A percentile compares a stretch with the other conserved stretches of the same genome.
Conservation (phyloP, 2,113 vertebrate genomes). For the Poecile atricapillus region DNA sequence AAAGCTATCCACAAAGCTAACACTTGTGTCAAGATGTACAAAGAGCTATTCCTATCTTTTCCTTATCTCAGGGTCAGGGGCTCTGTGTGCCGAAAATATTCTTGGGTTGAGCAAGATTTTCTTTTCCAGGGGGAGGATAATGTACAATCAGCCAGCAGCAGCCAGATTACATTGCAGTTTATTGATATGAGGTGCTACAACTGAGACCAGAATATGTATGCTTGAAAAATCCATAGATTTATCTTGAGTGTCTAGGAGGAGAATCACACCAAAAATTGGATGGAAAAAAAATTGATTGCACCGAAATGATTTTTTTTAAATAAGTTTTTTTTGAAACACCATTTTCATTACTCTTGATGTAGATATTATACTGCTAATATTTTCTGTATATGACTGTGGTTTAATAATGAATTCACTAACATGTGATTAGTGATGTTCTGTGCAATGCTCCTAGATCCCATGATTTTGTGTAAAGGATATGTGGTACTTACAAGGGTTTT, state of each 20-base stretch:
- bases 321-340: background rate
- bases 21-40: background rate
- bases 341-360: background rate
- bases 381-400: background rate
- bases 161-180: background rate
- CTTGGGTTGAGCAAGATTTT: background rate
- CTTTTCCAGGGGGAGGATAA: background rate
- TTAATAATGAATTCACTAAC: background rate
- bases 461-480: background rate
- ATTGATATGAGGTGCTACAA: background rate
- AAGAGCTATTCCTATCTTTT: background rate
- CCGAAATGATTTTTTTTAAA: background rate
- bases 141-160: background rate
- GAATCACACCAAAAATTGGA: background rate
- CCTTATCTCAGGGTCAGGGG: background rate
- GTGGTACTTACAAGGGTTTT: background rate
- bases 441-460: background rate
- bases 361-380: background rate
- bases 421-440: background rate
- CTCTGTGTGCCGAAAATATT: background rate
- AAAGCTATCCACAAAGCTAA: constrained; percentile 5
- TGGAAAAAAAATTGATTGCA: background rate
- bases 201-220: background rate
- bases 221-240: rapidly evolving
- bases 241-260: background rate